phyloP scores from a whole-genome alignment of 2,888 invertebrate species.

The Pollenia amentaria region DNA sequence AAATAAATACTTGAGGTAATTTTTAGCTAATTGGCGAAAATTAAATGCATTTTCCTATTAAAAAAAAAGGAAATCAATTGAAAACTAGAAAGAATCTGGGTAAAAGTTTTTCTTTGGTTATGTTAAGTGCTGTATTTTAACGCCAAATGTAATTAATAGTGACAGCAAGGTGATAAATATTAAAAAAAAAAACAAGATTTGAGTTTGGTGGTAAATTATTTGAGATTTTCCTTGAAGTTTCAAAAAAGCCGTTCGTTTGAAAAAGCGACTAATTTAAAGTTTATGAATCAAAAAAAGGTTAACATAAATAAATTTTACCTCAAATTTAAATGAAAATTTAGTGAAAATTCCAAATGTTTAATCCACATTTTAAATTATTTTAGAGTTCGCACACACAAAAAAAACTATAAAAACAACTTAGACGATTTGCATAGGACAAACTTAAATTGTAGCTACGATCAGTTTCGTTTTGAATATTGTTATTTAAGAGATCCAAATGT shows the following conservation, averaged over 20 bases:
- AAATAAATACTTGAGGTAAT: conserved; percentile 40
- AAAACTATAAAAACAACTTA: too few relatives aligned
- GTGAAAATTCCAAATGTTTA: too few relatives aligned
- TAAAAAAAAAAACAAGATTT: neutral
- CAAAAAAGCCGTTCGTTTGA: too few relatives aligned
- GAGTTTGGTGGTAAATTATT: neutral
- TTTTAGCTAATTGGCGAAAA: conserved; percentile 42
- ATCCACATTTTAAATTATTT: too few relatives aligned
- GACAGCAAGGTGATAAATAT: conserved; percentile 25
- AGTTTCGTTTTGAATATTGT: too few relatives aligned
- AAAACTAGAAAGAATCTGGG: conserved; percentile 3
- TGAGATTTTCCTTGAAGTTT: neutral
- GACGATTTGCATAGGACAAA: too few relatives aligned
- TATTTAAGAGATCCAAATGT: too few relatives aligned
- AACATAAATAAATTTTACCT: too few relatives aligned
- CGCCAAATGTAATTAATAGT: conserved; percentile 50
- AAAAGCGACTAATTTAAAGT: too few relatives aligned
- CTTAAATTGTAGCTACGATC: too few relatives aligned
- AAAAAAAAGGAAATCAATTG: conserved; percentile 25
- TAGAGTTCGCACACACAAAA: too few relatives aligned
- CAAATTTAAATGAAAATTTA: too few relatives aligned
- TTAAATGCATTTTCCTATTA: conserved; percentile 32
- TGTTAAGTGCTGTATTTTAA: conserved; percentile 52
- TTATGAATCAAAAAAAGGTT: neutral
- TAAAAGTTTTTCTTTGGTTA: conserved; percentile 10